These are phyloP conservation scores for Periplaneta americana DNA, from an alignment of 1,140 invertebrate genomes.

Conservation along the genomic window DNA sequence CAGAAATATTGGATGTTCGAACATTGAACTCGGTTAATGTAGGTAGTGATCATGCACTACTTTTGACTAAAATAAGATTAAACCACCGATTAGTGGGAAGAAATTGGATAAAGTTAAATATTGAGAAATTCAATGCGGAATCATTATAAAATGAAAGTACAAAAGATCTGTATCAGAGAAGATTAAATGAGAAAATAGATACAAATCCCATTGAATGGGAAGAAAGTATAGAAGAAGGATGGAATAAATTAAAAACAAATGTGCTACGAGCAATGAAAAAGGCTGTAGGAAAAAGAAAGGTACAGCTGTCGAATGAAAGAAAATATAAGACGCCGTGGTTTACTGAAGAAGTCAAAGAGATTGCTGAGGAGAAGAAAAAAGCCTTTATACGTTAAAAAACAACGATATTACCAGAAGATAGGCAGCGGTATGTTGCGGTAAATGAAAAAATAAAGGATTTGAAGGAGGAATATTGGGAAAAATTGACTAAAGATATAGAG, in stretches of 20 bases:
- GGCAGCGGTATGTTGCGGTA: not conserved
- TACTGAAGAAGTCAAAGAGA: not conserved
- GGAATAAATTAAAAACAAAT: not conserved
- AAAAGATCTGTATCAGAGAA: not conserved
- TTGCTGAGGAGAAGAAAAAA: not conserved
- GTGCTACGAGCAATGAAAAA: not conserved
- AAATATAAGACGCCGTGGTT: not conserved
- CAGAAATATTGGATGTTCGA: not conserved
- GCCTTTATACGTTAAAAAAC: not conserved
- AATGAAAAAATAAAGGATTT: not conserved
- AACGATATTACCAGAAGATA: not conserved
- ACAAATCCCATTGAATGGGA: not conserved
- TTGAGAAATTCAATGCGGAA: not conserved
- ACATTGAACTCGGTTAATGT: not conserved
- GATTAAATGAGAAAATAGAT: not conserved
- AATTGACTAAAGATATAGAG: not conserved
- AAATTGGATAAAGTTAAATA: not conserved
- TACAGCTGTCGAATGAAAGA: not conserved
- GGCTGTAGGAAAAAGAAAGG: not conserved
- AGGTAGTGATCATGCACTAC: not conserved
- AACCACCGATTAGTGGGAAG: not conserved
- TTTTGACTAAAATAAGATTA: not conserved
- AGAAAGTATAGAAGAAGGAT: too few species aligned
- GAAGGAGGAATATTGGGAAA: not conserved
- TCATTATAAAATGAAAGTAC: not conserved